phyloP scores from a whole-genome alignment of 1,140 invertebrate genomes.

The Drosophila yakuba region DNA sequence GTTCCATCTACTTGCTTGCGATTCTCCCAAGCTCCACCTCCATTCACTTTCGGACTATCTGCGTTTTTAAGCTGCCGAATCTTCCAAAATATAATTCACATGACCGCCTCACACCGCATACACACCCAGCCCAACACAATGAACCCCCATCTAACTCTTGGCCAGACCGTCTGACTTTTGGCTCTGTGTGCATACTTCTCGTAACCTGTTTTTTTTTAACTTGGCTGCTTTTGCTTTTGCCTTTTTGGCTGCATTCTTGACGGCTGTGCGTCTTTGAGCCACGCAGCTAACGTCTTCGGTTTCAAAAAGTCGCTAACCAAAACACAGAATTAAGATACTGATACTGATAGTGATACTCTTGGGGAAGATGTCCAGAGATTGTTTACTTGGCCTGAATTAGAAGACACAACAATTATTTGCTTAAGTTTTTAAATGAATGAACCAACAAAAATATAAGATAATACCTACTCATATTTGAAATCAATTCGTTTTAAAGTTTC shows the following conservation, averaged over 20 bases:
- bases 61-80: constrained; percentile 34
- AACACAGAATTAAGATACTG: constrained; percentile 37
- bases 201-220: constrained; percentile 74
- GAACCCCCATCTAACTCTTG: constrained; percentile 28
- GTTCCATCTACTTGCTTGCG: constrained; percentile 11
- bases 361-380: background rate
- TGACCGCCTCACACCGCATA: constrained; percentile 63
- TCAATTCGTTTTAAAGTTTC: too few species aligned
- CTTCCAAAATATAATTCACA: constrained; percentile 66
- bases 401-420: background rate
- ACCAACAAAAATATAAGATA: background rate
- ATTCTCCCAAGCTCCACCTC: constrained; percentile 15
- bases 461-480: background rate
- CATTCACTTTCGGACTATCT: constrained; percentile 70
- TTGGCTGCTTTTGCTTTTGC: constrained; percentile 20
- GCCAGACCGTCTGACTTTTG: constrained; percentile 62
- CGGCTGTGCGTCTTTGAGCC: constrained; percentile 36
- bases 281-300: constrained; percentile 50
- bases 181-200: constrained; percentile 61
- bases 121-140: constrained; percentile 15
- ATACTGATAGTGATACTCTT: constrained; percentile 54
- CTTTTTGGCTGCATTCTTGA: constrained; percentile 70
- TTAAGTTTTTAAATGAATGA: too few species aligned
- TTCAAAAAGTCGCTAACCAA: constrained; percentile 58
- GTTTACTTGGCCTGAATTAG: background rate